Percentiles rank a stretch among this genome's conserved stretches.
These are phyloP conservation scores for Turdus rufiventris DNA, from an alignment of 2,113 vertebrate genomes.

Conservation along the genomic window DNA sequence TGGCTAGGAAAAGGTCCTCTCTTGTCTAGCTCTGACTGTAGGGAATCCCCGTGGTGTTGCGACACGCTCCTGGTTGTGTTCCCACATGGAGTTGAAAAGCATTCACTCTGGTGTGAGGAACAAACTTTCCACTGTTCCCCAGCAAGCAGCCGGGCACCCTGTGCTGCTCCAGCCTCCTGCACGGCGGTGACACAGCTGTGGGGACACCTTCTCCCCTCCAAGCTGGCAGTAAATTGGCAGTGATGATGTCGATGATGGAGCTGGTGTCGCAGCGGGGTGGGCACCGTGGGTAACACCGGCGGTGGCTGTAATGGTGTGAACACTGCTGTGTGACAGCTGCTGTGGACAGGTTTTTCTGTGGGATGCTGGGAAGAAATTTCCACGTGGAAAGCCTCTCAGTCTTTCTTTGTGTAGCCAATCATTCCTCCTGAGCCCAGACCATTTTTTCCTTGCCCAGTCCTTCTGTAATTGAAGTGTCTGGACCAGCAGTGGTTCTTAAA, in stretches of 20 bases:
- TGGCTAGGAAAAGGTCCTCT: neutral
- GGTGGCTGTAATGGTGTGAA: neutral
- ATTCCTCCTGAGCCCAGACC: neutral
- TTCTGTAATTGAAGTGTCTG: neutral
- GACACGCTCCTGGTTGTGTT: neutral
- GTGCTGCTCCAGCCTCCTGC: neutral
- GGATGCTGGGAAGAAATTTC: neutral
- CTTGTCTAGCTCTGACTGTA: neutral
- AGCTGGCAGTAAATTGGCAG: neutral
- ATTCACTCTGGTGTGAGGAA: fast-evolving
- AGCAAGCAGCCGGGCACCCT: fast-evolving
- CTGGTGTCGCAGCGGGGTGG: neutral
- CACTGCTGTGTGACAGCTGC: neutral
- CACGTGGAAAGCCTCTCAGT: neutral
- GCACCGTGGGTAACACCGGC: fast-evolving
- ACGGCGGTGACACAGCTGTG: fast-evolving
- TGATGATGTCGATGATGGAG: neutral
- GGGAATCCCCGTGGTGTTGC: neutral
- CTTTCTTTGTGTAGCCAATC: neutral
- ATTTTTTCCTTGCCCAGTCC: neutral
- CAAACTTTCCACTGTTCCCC: neutral
- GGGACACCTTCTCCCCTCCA: neutral
- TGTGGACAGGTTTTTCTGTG: neutral
- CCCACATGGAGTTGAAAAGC: neutral
- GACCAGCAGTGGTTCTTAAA: neutral